Conservation (phyloP, 2,113 vertebrate genomes). For the Amphilophus citrinellus region DNA sequence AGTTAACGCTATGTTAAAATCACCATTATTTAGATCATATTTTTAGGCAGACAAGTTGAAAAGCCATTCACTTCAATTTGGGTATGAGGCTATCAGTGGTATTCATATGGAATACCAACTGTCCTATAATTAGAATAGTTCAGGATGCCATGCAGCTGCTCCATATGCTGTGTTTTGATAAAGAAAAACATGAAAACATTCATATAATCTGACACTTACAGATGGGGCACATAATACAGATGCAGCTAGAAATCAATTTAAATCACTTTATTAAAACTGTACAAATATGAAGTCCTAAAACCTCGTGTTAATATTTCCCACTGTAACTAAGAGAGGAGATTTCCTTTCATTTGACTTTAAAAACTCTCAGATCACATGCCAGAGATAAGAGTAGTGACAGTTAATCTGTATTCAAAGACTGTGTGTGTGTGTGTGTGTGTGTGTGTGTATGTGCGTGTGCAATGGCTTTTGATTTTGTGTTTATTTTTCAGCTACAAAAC, state of each 20-base stretch:
- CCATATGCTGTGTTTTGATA: background rate
- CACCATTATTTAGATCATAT: background rate
- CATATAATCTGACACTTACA: background rate
- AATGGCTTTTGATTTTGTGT: constrained; percentile 8
- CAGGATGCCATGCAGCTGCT: background rate
- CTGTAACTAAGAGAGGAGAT: background rate
- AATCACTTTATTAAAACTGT: background rate
- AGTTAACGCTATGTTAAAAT: background rate
- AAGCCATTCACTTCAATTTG: background rate
- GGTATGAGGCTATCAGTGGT: background rate
- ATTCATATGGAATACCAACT: background rate
- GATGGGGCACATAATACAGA: background rate
- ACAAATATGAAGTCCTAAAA: background rate
- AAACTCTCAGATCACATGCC: background rate
- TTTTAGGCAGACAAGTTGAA: background rate
- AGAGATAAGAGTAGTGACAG: background rate
- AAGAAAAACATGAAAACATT: background rate
- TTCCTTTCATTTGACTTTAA: background rate
- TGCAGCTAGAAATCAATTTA: background rate
- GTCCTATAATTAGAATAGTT: background rate
- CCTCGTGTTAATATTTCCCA: background rate
- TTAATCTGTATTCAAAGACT: background rate
- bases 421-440: background rate
- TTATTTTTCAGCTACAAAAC: constrained; percentile 88
- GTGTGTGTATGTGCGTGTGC: background rate